Conservation (phyloP, 2,888 invertebrate species). For the Oligia strigilis region DNA sequence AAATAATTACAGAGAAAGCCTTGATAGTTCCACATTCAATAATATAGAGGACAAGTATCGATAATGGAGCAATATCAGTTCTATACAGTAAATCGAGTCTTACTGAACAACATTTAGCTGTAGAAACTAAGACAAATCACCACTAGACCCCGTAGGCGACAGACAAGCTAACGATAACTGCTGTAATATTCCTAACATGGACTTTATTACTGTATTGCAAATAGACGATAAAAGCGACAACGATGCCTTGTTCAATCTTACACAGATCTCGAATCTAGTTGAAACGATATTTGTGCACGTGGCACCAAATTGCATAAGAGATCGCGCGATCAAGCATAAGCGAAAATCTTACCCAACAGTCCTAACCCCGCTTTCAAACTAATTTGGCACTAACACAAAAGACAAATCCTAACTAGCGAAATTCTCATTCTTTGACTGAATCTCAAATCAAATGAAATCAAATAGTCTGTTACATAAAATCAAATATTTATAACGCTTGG, state of each 20-base stretch:
- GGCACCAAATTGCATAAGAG: constrained; percentile 41
- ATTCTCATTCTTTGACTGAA: constrained; percentile 56
- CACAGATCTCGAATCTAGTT: constrained; percentile 24
- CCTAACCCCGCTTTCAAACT: constrained; percentile 47
- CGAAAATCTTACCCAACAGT: constrained; percentile 14
- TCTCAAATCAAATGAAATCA: constrained; percentile 71
- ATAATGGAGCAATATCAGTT: constrained; percentile 18
- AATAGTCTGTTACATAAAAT: constrained; percentile 73
- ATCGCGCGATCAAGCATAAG: constrained; percentile 28
- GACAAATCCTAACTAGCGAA: constrained; percentile 55
- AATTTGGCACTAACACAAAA: constrained; percentile 63
- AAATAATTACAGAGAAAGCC: background rate
- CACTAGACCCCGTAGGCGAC: constrained; percentile 41
- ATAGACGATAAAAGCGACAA: constrained; percentile 36
- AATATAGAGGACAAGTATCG: constrained; percentile 1
- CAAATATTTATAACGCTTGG: constrained; percentile 81
- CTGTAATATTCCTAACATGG: constrained; percentile 44
- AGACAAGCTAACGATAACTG: constrained; percentile 51
- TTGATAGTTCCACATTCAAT: constrained; percentile 11
- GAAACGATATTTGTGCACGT: constrained; percentile 29
- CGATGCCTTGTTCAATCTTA: constrained; percentile 44
- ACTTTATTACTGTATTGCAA: constrained; percentile 37
- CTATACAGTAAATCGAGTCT: constrained; percentile 30
- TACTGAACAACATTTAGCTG: constrained; percentile 48
- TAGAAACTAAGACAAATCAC: constrained; percentile 49